phyloP scores from a whole-genome alignment of 2,113 vertebrate genomes.

The Grus americana region DNA sequence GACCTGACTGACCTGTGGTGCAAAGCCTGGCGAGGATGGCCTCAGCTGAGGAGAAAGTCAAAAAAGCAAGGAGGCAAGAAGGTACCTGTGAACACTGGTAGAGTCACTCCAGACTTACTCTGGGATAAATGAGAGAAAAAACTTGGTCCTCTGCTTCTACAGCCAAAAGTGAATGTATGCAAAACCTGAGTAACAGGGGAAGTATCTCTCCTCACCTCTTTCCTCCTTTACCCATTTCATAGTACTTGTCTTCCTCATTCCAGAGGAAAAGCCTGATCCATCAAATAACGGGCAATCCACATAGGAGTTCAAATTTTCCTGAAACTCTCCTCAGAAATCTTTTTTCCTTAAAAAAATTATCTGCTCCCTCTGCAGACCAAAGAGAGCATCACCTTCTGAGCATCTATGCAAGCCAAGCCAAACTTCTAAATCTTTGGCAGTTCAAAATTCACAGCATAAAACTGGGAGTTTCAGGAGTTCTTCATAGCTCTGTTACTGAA shows the following conservation, averaged over 20 bases:
- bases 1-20: not conserved
- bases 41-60: not conserved
- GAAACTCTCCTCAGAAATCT: not conserved
- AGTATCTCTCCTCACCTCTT: not conserved
- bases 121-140: not conserved
- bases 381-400: constrained; percentile 4
- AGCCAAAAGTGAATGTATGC: not conserved
- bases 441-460: not conserved
- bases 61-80: not conserved
- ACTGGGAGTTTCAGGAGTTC: not conserved
- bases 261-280: not conserved
- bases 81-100: not conserved
- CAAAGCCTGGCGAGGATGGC: not conserved
- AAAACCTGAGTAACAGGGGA: not conserved
- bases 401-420: not conserved
- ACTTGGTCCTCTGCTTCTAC: not conserved
- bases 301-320: not conserved
- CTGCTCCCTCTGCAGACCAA: constrained; percentile 45
- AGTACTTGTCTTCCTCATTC: not conserved
- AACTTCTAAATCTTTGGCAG: not conserved
- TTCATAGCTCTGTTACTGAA: not conserved
- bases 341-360: not conserved
- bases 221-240: not conserved
- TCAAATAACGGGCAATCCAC: not conserved
- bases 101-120: not conserved